Conservation (phyloP, 2,797 vertebrate species). For the Champsocephalus gunnari region DNA sequence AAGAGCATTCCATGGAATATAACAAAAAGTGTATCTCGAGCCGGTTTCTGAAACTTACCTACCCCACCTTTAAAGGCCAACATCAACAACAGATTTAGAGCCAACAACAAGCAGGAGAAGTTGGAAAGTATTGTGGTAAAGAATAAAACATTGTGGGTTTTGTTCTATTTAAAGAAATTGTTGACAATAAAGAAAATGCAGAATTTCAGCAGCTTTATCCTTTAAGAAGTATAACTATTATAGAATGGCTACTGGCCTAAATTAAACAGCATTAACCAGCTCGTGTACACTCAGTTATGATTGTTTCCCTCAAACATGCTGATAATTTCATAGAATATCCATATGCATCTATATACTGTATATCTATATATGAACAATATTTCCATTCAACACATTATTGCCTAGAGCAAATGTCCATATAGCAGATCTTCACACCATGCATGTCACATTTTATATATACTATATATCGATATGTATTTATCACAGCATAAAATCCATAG, state of each 20-base stretch:
- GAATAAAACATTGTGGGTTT: slow-evolving; percentile 10
- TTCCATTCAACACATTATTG: slow-evolving; percentile 71
- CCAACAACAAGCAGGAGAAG: neutral
- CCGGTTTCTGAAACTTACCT: no score
- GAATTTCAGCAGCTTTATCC: slow-evolving; percentile 14
- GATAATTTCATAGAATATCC: slow-evolving; percentile 56
- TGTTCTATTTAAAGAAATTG: slow-evolving; percentile 26
- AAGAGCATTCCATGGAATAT: no score
- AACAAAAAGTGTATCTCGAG: no score
- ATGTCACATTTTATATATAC: slow-evolving; percentile 65
- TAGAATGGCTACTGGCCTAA: slow-evolving; percentile 36
- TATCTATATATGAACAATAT: slow-evolving; percentile 67
- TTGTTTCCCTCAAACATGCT: slow-evolving; percentile 67
- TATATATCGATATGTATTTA: slow-evolving; percentile 61
- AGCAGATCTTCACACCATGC: slow-evolving; percentile 78
- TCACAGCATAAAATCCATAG: slow-evolving; percentile 73
- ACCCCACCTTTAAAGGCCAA: slow-evolving; percentile 3
- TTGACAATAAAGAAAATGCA: slow-evolving; percentile 12
- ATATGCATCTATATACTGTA: slow-evolving; percentile 63
- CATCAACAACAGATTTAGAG: slow-evolving; percentile 11
- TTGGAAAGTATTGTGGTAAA: neutral
- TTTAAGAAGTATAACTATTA: slow-evolving; percentile 15
- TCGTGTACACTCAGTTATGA: slow-evolving; percentile 38
- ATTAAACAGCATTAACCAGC: slow-evolving; percentile 44
- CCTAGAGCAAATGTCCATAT: slow-evolving; percentile 65